Evolutionary conservation across 2,113 vertebrate species (phyloP).

Genomic region (Platycercus adscitus): DNA sequence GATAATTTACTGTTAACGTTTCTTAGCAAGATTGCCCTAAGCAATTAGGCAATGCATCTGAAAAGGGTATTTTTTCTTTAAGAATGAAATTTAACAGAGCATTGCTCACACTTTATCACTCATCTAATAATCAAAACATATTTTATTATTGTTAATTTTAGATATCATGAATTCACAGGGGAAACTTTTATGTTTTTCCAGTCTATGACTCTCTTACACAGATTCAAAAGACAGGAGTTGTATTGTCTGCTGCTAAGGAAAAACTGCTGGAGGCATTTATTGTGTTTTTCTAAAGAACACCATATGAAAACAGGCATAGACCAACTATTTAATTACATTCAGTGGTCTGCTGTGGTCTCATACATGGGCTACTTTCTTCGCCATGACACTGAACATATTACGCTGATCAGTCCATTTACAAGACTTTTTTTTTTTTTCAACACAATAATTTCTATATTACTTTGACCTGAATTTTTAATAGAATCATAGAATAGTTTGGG

Average conservation of each 20-base stretch:
- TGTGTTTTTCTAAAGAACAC: conserved; percentile 55
- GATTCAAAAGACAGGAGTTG: conserved; percentile 53
- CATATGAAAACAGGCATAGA: conserved; percentile 45
- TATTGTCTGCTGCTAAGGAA: conserved; percentile 45
- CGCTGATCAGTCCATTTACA: neutral
- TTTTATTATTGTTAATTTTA: conserved; percentile 53
- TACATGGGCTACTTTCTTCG: neutral
- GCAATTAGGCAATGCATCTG: conserved; percentile 2
- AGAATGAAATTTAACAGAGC: neutral
- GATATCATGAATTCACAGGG: conserved; percentile 31
- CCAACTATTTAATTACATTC: conserved; percentile 36
- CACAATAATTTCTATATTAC: neutral
- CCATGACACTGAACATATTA: neutral
- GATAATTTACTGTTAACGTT: conserved; percentile 9
- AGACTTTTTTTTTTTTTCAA: neutral
- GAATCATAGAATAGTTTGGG: neutral
- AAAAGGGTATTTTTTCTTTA: conserved; percentile 9
- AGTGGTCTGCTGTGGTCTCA: neutral
- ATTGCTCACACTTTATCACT: conserved; percentile 17
- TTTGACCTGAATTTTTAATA: neutral
- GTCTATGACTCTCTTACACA: conserved; percentile 2
- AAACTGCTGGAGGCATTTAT: conserved; percentile 48
- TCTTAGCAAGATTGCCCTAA: conserved; percentile 9
- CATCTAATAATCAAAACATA: conserved; percentile 36
- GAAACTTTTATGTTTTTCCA: conserved; percentile 21